Base-by-base conservation (phyloP, 2,888 invertebrate genomes). In the Caenorhabditis doughertyi region DNA sequence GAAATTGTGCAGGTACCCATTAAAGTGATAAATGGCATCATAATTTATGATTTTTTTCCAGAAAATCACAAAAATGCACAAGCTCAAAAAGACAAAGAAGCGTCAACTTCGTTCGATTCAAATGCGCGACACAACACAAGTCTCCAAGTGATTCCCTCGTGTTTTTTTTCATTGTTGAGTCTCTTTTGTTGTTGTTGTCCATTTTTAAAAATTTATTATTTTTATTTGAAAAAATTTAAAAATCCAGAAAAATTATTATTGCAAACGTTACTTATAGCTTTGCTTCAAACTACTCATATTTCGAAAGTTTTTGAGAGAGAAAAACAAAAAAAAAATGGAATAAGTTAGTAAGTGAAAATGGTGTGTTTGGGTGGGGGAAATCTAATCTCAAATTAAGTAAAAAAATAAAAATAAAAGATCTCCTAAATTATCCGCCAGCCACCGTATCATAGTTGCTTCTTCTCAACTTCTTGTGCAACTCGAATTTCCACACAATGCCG, bases 371-470 rank as follows among this genome's bases (percentile, higher is more conserved):
- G 47, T n/a, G 21, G 8, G 47, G 0, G 44, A 39, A 39, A 58
- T 32, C 4, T 7, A 39, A 9, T 9, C 32, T 42, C 47, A 53
- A 49, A 62, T n/a, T 23, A 44, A 29, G 29, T 64, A 44, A 29
- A 56, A 58, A 65, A 2, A 16, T 29, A 23, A 49, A 44, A 55
- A 21, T 32, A 32, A 51, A 39, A 60, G 18, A 4, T 9, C 18
- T 27, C 35, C 7, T 35, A 27, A 53, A 73, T 89, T 87, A 90
- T 80, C 90, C 90, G 8, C 87, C 89, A 13, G 90, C 89, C 3
- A 91, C 92, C 0, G 89, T 89, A 60, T 88, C 90, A 68, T 92
- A 92, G 81, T 87, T 90, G n/a, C 88, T 86, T 11, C 92, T 90
- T 90, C 90, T 88, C 32, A 90, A 90, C 35, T 89, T 89, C 70